phyloP scores from a whole-genome alignment of 2,888 invertebrate species.

The Dascillus cervinus region DNA sequence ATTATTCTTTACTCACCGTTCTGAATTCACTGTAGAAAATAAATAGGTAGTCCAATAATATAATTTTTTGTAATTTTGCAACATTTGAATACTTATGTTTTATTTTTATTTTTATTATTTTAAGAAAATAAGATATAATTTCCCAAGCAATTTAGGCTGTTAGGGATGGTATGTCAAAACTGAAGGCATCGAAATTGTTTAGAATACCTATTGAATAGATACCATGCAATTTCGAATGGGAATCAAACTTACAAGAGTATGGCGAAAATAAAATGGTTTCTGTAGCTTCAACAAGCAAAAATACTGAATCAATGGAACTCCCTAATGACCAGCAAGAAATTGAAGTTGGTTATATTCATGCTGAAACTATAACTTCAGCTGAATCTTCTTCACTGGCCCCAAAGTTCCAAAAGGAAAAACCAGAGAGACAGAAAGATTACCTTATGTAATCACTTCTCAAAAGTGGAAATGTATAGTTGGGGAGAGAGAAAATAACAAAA shows the following conservation, averaged over 20 bases:
- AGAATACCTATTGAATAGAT: no score
- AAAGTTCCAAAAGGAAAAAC: conserved; percentile 6
- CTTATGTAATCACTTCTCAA: conserved; percentile 2
- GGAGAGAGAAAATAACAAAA: conserved; percentile 2
- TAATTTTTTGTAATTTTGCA: no score
- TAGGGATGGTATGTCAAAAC: no score
- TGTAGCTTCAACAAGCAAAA: conserved; percentile 1
- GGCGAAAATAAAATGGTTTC: conserved; percentile 2
- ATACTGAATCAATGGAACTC: conserved; percentile 2
- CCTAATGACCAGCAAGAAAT: conserved; percentile 3
- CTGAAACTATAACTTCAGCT: conserved; percentile 5
- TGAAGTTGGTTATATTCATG: conserved; percentile 2
- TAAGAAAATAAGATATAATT: no score
- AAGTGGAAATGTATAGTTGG: conserved; percentile 2
- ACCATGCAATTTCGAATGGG: conserved; percentile 2
- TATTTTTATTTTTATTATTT: no score
- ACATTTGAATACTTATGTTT: no score
- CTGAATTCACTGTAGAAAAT: no score
- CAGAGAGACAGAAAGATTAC: conserved; percentile 3
- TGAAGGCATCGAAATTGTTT: no score
- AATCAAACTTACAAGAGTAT: conserved; percentile 5
- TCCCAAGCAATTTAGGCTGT: no score
- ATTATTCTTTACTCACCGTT: no score
- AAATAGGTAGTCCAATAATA: no score
- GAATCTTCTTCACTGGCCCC: conserved; percentile 5